Evolutionary conservation across 1,140 invertebrate genomes (phyloP).

Genomic region (Drosophila bocqueti): DNA sequence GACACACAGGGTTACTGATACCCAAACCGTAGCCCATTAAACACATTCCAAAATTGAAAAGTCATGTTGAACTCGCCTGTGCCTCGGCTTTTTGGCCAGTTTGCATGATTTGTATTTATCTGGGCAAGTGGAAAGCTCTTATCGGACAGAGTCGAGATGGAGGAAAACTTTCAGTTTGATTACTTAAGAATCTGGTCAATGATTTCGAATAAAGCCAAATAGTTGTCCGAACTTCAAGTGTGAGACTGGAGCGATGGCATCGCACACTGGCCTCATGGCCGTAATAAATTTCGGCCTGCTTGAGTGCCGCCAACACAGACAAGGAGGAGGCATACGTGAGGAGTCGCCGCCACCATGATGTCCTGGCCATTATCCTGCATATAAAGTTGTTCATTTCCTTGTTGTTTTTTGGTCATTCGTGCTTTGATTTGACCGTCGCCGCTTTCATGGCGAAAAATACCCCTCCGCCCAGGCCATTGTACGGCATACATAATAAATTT

Average conservation of each 20-base stretch:
- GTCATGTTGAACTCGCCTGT: conserved; percentile 54
- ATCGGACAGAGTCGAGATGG: conserved; percentile 41
- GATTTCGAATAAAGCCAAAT: conserved; percentile 50
- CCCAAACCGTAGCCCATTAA: conserved; percentile 64
- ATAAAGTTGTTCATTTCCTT: conserved; percentile 82
- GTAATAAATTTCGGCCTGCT: conserved; percentile 55
- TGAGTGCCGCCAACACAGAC: conserved; percentile 29
- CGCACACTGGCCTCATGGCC: conserved; percentile 13
- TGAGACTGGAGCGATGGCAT: conserved; percentile 21
- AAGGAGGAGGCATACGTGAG: conserved; percentile 15
- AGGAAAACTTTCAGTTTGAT: conserved; percentile 66
- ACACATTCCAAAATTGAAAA: conserved; percentile 77
- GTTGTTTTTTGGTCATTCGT: conserved; percentile 57
- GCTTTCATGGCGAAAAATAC: conserved; percentile 23
- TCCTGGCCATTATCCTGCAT: conserved; percentile 79
- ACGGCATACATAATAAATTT: conserved; percentile 83
- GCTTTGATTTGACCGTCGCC: conserved; percentile 69
- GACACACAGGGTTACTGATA: conserved; percentile 23
- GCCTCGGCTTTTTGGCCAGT: conserved; percentile 42
- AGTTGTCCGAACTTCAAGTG: conserved; percentile 50
- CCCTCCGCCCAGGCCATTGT: conserved; percentile 53
- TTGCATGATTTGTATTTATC: conserved; percentile 81
- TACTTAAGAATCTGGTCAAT: conserved; percentile 64
- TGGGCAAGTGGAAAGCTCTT: conserved; percentile 71
- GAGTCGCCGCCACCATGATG: conserved; percentile 66